A percentile compares a stretch with the other conserved stretches of the same genome.
These are phyloP conservation scores for Xiphophorus maculatus DNA, from an alignment of 2,113 vertebrate genomes.

Conservation along the genomic window DNA sequence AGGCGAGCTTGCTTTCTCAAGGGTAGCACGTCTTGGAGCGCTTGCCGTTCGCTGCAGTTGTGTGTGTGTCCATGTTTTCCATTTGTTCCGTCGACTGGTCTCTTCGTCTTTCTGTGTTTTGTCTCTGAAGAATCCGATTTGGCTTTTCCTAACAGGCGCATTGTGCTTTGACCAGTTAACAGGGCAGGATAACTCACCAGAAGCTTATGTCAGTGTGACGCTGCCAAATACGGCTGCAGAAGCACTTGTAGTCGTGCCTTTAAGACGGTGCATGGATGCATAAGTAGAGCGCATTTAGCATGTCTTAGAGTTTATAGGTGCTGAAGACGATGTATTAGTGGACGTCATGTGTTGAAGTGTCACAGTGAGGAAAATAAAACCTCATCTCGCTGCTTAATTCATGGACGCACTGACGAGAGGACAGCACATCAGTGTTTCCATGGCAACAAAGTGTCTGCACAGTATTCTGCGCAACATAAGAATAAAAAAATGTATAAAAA, in stretches of 20 bases:
- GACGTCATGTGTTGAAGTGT: conserved; percentile 24
- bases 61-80: conserved; percentile 39
- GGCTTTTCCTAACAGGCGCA: conserved; percentile 34
- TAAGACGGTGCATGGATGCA: conserved; percentile 11
- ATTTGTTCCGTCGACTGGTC: conserved; percentile 27
- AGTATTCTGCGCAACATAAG: conserved; percentile 60
- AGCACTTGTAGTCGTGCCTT: background rate
- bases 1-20: conserved; percentile 79
- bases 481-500: conserved; percentile 34
- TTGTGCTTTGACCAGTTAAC: conserved; percentile 32
- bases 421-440: conserved; percentile 74
- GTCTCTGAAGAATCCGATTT: conserved; percentile 27
- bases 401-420: conserved; percentile 60
- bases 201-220: conserved; percentile 55
- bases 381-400: conserved; percentile 67
- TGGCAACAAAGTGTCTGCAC: conserved; percentile 72
- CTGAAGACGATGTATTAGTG: conserved; percentile 18
- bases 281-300: background rate
- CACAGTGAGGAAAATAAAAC: conserved; percentile 13
- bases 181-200: conserved; percentile 47
- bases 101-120: conserved; percentile 36
- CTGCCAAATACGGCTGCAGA: conserved; percentile 40
- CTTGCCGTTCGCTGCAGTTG: conserved; percentile 36
- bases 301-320: conserved; percentile 2
- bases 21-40: conserved; percentile 75